These are phyloP conservation scores for Heteronetta atricapilla DNA, from an alignment of 2,113 vertebrate species.

Conservation along the genomic window DNA sequence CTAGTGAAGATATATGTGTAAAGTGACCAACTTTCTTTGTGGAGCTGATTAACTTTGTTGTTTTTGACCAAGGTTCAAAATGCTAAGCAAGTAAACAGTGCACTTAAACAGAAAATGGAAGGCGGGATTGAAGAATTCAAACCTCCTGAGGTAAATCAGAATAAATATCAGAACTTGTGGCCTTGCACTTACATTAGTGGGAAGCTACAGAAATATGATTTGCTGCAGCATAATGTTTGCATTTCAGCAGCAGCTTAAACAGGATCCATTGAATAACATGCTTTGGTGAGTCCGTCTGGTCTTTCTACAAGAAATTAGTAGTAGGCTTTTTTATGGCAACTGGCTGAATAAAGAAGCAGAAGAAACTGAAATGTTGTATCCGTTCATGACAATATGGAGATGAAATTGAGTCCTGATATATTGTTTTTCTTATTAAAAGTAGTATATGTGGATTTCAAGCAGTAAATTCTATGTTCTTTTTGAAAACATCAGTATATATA, in stretches of 20 bases:
- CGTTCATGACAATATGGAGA: not conserved
- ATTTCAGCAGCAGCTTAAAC: slow-evolving; percentile 16
- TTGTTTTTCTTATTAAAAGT: not conserved
- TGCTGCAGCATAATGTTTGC: not conserved
- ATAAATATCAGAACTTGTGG: not conserved
- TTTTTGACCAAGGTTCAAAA: slow-evolving; percentile 92
- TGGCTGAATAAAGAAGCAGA: not conserved
- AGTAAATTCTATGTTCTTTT: not conserved
- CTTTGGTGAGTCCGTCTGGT: not conserved
- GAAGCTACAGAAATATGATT: not conserved
- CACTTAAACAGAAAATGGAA: slow-evolving; percentile 95
- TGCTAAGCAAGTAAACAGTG: slow-evolving; percentile 98
- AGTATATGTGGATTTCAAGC: not conserved
- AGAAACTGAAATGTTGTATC: not conserved
- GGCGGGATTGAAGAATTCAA: slow-evolving; percentile 91
- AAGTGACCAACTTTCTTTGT: slow-evolving; percentile 73
- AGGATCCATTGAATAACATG: not conserved
- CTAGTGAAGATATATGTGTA: slow-evolving; percentile 74
- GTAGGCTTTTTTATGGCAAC: not conserved
- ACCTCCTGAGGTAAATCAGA: slow-evolving; percentile 89
- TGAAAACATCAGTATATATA: not conserved
- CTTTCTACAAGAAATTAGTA: not conserved
- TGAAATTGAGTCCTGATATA: not conserved
- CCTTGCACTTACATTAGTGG: not conserved
- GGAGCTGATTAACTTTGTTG: slow-evolving; percentile 74